Conservation (phyloP, 2,888 invertebrate genomes). For the Drosophila trichaetosa region DNA sequence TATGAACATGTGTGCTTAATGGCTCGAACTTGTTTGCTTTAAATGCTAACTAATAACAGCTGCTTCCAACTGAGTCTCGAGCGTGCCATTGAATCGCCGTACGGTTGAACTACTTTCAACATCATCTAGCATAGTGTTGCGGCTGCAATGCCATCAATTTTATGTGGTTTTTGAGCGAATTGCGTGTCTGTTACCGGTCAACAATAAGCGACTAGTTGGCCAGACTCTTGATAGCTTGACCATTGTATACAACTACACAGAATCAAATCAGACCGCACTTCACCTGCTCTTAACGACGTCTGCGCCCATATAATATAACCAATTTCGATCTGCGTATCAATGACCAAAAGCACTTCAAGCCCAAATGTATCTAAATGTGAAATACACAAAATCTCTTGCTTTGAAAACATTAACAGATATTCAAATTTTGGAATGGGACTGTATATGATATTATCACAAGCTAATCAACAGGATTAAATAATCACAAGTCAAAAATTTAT, state of each 20-base stretch:
- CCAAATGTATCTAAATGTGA: not conserved
- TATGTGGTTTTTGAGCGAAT: not conserved
- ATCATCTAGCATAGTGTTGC: constrained; percentile 13
- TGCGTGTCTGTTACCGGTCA: not conserved
- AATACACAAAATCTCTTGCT: not conserved
- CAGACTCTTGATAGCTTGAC: not conserved
- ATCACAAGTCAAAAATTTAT: not conserved
- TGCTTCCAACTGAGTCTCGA: constrained; percentile 9
- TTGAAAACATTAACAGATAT: not conserved
- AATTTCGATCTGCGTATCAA: not conserved
- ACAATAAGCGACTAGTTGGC: not conserved
- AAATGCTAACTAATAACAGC: constrained; percentile 28
- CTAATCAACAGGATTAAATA: not conserved
- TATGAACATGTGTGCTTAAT: constrained; percentile 60
- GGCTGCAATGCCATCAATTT: constrained; percentile 13
- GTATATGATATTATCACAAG: not conserved
- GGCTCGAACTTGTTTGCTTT: constrained; percentile 35
- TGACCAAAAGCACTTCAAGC: not conserved
- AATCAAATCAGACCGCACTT: not conserved
- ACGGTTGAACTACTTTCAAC: not conserved
- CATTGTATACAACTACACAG: not conserved
- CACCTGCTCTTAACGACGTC: not conserved
- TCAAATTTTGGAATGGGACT: not conserved
- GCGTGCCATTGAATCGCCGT: constrained; percentile 17
- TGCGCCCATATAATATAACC: not conserved